Evolutionary conservation across 2,113 vertebrate genomes (phyloP), one percentile per base, ranked within the genome.

Genomic region (Pipra filicauda): DNA sequence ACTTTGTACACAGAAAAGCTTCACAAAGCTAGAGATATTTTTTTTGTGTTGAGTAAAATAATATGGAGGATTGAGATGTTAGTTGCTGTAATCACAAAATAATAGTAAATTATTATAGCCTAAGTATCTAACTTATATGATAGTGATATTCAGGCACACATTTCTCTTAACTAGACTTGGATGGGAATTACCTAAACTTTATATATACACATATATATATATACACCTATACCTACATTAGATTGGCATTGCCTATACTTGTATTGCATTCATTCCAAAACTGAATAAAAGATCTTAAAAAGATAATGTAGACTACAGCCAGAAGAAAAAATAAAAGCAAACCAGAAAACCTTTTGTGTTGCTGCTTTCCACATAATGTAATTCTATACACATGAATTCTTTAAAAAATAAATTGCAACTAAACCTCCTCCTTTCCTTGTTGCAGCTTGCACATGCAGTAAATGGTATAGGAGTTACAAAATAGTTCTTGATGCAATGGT

Each of bases 361-460:
- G 18, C 28, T 44, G 30, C 61, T 91, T 31, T 55, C 27, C 8
- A 33, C 41, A 33, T 27, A 20, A 44, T n/a, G 9, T 5, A 92
- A 67, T 74, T 73, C 54, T 87, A 15, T 39, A 74, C 24, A 20
- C 81, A 85, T 75, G 10, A 93, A 69, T 54, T 75, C 21, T 58
- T 94, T 73, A 95, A 78, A 26, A 93, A 31, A 74, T 88, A 96
- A 94, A 72, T 85, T 46, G 24, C 52, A 48, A 81, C 21, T 92
- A 97, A 96, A 83, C 31, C 64, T 69, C 52, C 67, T 83, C 19
- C 49, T 94, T 67, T 91, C 46, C 62, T 91, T 55, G 61, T 39
- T 58, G 77, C 51, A 71, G 57, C 39, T 75, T 92, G 48, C 46
- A 15, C 87, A 48, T 48, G 27, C 76, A 95, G 49, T 88, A 87